Conservation (phyloP, 2,113 vertebrate genomes). For the Ellobius talpinus region DNA sequence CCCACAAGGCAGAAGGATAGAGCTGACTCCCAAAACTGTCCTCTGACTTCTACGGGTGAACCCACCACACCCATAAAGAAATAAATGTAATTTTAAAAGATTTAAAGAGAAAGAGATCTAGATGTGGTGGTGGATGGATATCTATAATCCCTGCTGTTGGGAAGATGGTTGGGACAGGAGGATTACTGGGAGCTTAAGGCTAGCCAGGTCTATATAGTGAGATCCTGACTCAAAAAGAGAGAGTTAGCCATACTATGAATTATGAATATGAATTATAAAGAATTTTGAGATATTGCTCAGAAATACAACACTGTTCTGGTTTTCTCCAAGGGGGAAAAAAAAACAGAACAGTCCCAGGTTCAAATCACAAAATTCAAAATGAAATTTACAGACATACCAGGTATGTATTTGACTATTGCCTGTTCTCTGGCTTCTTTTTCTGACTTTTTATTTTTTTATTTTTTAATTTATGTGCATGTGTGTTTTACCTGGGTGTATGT, state of each 20-base stretch:
- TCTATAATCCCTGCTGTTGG: background rate
- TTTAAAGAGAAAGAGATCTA: background rate
- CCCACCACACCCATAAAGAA: background rate
- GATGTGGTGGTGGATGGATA: background rate
- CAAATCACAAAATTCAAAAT: conserved; percentile 61
- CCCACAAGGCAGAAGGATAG: background rate
- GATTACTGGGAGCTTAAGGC: background rate
- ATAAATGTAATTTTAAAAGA: background rate
- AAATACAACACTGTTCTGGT: conserved; percentile 28
- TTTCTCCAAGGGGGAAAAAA: background rate
- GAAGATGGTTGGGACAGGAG: background rate
- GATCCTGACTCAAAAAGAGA: background rate
- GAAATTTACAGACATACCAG: background rate
- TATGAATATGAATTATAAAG: conserved; percentile 14
- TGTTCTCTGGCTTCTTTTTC: background rate
- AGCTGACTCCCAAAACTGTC: background rate
- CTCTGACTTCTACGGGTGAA: background rate
- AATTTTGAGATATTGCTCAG: conserved; percentile 55
- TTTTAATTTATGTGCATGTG: background rate
- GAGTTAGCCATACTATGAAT: conserved; percentile 19
- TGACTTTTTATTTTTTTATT: background rate
- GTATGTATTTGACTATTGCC: conserved; percentile 15
- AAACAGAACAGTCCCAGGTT: background rate
- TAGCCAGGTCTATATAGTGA: background rate
- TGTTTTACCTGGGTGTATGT: background rate